Evolutionary conservation across 2,888 invertebrate genomes (phyloP).

Genomic region (Oasisia sp.): DNA sequence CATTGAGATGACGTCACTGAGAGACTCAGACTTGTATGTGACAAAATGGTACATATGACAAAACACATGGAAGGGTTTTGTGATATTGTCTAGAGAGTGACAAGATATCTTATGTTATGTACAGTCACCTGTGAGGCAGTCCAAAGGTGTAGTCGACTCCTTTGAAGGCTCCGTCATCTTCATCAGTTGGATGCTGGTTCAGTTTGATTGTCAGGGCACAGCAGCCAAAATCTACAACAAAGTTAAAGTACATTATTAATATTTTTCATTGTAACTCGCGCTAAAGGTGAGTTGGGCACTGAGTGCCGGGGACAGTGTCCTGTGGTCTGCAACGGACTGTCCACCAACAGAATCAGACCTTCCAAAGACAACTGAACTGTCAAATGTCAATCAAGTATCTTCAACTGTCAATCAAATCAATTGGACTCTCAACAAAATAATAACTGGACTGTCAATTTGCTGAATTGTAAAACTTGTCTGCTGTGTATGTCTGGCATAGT

Average conservation of each 20-base stretch:
- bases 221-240: slow-evolving; percentile 30
- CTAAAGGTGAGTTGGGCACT: background rate
- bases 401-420: too few species aligned
- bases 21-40: background rate
- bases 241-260: background rate
- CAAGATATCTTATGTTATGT: background rate
- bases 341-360: background rate
- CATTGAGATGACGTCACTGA: too few species aligned
- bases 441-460: too few species aligned
- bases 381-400: too few species aligned
- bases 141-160: background rate
- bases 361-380: too few species aligned
- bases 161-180: background rate
- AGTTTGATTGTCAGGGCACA: slow-evolving; percentile 37
- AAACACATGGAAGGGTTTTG: background rate
- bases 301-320: background rate
- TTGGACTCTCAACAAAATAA: too few species aligned
- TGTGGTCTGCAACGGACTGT: background rate
- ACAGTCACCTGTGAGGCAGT: background rate
- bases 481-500: too few species aligned
- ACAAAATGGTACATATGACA: background rate
- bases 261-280: background rate
- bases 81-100: background rate
- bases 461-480: too few species aligned
- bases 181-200: slow-evolving; percentile 19